phyloP scores from a whole-genome alignment of 53 echinoderm and acorn worm genomes.

The Crossaster papposus region DNA sequence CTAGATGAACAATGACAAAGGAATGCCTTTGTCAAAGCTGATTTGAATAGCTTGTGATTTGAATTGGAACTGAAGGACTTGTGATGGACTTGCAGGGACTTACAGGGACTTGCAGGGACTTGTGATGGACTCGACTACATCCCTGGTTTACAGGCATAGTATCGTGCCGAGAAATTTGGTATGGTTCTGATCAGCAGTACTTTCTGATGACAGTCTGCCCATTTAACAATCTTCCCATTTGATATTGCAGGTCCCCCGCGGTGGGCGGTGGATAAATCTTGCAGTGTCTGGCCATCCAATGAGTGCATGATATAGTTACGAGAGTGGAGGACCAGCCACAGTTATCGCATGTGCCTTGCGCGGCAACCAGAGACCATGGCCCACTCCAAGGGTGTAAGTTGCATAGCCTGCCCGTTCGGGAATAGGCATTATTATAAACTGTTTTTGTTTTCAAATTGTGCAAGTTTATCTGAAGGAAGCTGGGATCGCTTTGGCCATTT shows the following conservation, averaged over 20 bases:
- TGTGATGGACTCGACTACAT: no score
- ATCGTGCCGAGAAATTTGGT: no score
- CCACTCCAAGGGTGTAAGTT: constrained; percentile 65
- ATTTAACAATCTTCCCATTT: not conserved
- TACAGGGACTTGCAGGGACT: no score
- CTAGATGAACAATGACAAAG: no score
- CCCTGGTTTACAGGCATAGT: no score
- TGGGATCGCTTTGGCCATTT: no score
- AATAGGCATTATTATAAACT: no score
- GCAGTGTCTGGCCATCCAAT: not conserved
- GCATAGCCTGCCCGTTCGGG: not conserved
- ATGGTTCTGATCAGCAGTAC: not conserved
- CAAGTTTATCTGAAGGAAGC: no score
- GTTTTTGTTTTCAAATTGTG: not conserved
- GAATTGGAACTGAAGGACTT: no score
- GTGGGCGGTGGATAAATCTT: not conserved
- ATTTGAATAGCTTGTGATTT: no score
- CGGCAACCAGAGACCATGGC: constrained; percentile 52
- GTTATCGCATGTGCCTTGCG: constrained; percentile 61
- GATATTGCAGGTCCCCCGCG: not conserved
- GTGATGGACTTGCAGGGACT: no score
- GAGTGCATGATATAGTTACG: constrained; percentile 18
- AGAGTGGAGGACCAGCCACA: constrained; percentile 27
- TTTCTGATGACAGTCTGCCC: not conserved
- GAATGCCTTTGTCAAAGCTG: no score